phyloP scores from a whole-genome alignment of 2,113 vertebrate genomes.

The Myiozetetes cayanensis region DNA sequence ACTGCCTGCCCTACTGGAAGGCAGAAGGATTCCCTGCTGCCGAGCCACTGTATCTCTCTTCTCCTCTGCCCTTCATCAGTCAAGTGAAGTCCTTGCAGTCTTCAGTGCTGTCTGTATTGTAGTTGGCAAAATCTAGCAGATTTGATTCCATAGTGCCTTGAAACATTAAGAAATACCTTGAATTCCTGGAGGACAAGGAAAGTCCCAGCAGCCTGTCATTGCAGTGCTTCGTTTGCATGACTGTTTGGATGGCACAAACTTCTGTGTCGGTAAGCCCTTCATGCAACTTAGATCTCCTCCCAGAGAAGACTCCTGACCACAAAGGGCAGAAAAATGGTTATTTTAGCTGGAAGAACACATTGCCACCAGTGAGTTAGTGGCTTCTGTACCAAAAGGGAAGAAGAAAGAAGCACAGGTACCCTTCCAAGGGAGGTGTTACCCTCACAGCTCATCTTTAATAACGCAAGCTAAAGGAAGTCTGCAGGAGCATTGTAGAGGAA shows the following conservation, averaged over 20 bases:
- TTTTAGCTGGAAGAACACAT: background rate
- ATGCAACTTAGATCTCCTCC: background rate
- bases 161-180: background rate
- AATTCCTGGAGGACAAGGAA: background rate
- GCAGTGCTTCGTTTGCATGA: rapidly evolving
- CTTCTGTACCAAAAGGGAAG: background rate
- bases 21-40: background rate
- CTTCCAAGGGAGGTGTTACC: background rate
- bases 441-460: background rate
- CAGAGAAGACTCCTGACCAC: background rate
- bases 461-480: background rate
- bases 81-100: rapidly evolving
- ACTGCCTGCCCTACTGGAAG: background rate
- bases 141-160: background rate
- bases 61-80: background rate
- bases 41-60: background rate
- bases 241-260: background rate
- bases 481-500: background rate
- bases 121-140: background rate
- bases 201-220: background rate
- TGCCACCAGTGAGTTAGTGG: rapidly evolving
- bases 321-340: background rate
- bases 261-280: background rate
- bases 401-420: background rate
- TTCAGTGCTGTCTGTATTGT: rapidly evolving